Percentiles rank a stretch among this genome's conserved stretches.
Evolutionary conservation across 2,888 invertebrate genomes (phyloP).

Genomic region (Trichogramma evanescens): DNA sequence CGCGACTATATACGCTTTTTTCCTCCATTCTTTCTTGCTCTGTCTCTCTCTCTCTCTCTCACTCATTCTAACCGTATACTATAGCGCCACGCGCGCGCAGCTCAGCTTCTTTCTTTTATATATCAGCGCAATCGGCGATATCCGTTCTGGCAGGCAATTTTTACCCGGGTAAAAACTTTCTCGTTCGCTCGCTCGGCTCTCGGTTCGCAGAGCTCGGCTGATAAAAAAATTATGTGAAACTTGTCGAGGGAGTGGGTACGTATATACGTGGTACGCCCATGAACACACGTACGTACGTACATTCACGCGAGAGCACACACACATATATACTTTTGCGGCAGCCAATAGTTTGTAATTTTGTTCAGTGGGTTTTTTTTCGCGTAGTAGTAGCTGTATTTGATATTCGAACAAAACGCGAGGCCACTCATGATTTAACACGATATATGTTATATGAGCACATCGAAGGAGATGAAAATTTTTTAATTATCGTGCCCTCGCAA

Average conservation of each 20-base stretch:
- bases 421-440: conserved; percentile 1
- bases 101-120: conserved; percentile 10
- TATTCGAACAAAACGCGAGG: conserved; percentile 9
- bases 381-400: not conserved
- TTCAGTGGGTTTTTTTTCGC: no score
- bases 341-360: conserved; percentile 13
- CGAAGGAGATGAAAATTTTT: conserved; percentile 6
- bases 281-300: conserved; percentile 7
- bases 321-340: not conserved
- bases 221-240: conserved; percentile 14
- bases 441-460: not conserved
- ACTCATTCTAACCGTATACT: not conserved
- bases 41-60: not conserved
- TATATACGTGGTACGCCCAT: no score
- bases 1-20: not conserved
- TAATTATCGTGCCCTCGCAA: conserved; percentile 3
- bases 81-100: not conserved
- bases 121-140: conserved; percentile 23
- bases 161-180: conserved; percentile 18
- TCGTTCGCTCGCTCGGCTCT: conserved; percentile 3
- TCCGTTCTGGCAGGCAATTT: conserved; percentile 25
- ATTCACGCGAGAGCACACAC: not conserved
- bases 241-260: no score
- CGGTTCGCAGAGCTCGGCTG: not conserved
- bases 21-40: not conserved